Percentiles rank a stretch among this genome's conserved stretches.
Evolutionary conservation across 2,888 invertebrate species (phyloP).

Genomic region (Drosophila atroscutellata): DNA sequence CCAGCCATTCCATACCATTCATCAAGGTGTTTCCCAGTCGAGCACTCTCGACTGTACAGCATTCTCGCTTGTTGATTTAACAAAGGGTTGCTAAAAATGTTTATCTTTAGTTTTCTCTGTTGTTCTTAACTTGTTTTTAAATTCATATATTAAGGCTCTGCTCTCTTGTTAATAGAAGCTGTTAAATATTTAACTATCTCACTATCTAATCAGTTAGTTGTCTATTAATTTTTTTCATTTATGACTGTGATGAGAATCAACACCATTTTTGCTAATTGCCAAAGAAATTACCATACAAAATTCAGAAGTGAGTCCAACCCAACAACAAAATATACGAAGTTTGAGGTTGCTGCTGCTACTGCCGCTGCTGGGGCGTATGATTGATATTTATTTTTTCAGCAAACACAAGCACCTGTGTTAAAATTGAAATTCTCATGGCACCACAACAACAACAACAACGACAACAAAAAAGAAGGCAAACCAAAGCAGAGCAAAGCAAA

Average conservation of each 20-base stretch:
- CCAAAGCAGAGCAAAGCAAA: conserved; percentile 28
- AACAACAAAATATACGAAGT: neutral
- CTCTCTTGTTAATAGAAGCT: neutral
- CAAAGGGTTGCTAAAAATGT: neutral
- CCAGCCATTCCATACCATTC: neutral
- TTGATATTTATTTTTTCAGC: conserved; percentile 79
- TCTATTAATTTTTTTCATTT: neutral
- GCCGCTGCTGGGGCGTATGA: conserved; percentile 69
- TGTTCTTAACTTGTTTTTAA: neutral
- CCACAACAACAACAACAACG: conserved; percentile 57
- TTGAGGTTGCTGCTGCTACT: conserved; percentile 13
- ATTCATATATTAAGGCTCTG: neutral
- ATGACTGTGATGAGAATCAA: conserved; percentile 14
- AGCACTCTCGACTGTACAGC: neutral
- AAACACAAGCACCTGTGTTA: conserved; percentile 75
- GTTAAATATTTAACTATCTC: neutral
- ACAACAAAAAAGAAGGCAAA: conserved; percentile 34
- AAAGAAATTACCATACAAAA: conserved; percentile 48
- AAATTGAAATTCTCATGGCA: conserved; percentile 77
- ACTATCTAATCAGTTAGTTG: neutral
- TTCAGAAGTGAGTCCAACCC: conserved; percentile 34
- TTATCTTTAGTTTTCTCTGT: neutral
- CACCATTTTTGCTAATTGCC: conserved; percentile 57
- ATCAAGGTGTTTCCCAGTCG: neutral
- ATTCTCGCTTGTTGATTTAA: neutral